Evolutionary conservation across 23 tunicate species (phyloP), one percentile per base, ranked within the genome.

Genomic region (Oikopleura vanhoeffeni): DNA sequence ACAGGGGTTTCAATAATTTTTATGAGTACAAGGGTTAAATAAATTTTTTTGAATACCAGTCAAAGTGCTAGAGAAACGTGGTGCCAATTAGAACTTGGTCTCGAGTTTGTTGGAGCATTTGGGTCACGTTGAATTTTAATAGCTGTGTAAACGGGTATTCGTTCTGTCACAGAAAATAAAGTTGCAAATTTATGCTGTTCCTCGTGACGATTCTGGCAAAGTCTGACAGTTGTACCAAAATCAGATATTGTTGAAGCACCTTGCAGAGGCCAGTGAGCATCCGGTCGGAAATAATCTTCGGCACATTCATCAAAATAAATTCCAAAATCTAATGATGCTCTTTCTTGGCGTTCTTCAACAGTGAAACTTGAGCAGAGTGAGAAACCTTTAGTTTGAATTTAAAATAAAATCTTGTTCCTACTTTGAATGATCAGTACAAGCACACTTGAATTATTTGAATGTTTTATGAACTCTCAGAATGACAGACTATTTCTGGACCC

Each of bases 31-130:
- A n/a, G n/a, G n/a, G n/a, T n/a, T n/a, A n/a, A n/a, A n/a, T n/a
- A n/a, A n/a, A n/a, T n/a, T n/a, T n/a, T n/a, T n/a, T n/a, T n/a
- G n/a, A n/a, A n/a, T n/a, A n/a, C 79, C 32, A 30, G 3, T 2
- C 79, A 71, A 71, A 71, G 79, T 33, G 36, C 79, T 18, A 13
- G 2, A 30, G 35, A 4, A 71, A 71, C 34, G 35, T 71, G 79
- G 79, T 71, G 79, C 79, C 79, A 71, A 30, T 71, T 71, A 2
- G 79, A 71, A 18, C 34, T 71, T 30, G 79, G 79, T 4, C 79
- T 33, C 2, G 79, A 71, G 35, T 13, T 13, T 33, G 79, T 71
- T 13, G 79, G 79, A 33, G 27, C 79, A 30, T 71, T 18, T 18
- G 34, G 27, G 38, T 71, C 27, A 32, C 79, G 79, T 30, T 38